phyloP scores from a whole-genome alignment of 2,113 vertebrate genomes.

The Fregetta grallaria region DNA sequence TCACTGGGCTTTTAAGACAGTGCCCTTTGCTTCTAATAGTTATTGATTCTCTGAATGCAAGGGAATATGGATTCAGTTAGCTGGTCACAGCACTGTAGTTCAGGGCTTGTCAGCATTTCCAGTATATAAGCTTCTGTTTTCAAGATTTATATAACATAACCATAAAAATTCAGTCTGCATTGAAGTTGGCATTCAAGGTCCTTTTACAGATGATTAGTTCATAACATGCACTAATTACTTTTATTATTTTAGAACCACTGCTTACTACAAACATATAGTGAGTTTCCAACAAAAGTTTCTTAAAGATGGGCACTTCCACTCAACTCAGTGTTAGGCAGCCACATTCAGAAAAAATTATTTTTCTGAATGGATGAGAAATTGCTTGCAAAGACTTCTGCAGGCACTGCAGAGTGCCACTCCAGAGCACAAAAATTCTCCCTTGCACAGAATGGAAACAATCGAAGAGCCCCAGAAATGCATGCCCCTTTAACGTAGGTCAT shows the following conservation, averaged over 20 bases:
- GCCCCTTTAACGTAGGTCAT: background rate
- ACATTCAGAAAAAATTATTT: background rate
- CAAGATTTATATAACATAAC: constrained; percentile 3
- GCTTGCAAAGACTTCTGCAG: background rate
- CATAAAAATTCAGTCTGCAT: background rate
- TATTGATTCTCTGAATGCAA: constrained; percentile 46
- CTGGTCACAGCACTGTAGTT: constrained; percentile 7
- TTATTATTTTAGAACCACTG: background rate
- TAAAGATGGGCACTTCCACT: background rate
- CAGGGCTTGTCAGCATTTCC: constrained; percentile 23
- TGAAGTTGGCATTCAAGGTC: background rate
- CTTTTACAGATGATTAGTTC: constrained; percentile 6
- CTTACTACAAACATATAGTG: background rate
- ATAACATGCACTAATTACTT: background rate
- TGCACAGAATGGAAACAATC: background rate
- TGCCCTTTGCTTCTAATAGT: constrained; percentile 21
- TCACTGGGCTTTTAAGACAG: background rate
- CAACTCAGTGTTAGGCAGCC: background rate
- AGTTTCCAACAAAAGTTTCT: background rate
- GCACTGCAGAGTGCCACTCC: background rate
- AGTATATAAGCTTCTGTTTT: constrained; percentile 2
- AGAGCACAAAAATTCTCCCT: background rate
- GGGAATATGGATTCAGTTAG: constrained; percentile 52
- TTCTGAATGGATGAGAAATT: background rate
- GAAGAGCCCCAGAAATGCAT: background rate